Conservation (phyloP, 2,113 vertebrate genomes). For the Poecilia latipinna region DNA sequence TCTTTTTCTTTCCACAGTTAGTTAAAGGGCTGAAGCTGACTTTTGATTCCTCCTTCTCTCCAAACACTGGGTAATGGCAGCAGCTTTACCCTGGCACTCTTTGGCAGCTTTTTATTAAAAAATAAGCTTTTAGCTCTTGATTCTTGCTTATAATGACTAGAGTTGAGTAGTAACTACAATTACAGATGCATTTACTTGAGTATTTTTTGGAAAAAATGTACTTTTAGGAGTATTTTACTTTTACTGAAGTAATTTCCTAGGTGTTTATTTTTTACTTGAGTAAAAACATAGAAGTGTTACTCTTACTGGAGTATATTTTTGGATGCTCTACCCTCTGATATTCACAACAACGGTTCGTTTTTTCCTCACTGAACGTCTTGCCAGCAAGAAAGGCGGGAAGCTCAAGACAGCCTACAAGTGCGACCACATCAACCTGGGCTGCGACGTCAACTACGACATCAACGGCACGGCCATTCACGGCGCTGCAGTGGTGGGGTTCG, state of each 20-base stretch:
- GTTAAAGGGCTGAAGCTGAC: slow-evolving; percentile 93
- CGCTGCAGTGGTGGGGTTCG: slow-evolving; percentile 89
- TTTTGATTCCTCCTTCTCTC: slow-evolving; percentile 96
- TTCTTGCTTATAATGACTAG: not conserved
- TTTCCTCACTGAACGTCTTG: not conserved
- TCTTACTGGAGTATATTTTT: too few species aligned
- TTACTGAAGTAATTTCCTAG: too few species aligned
- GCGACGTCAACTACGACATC: slow-evolving; percentile 95
- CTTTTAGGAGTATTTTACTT: too few species aligned
- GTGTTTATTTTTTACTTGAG: too few species aligned
- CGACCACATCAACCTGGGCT: slow-evolving; percentile 94
- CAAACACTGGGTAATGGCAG: slow-evolving; percentile 92
- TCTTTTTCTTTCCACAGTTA: slow-evolving; percentile 77
- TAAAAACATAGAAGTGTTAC: too few species aligned
- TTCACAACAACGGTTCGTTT: not conserved
- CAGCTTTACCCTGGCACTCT: not conserved
- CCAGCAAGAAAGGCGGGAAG: slow-evolving; percentile 96
- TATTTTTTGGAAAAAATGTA: too few species aligned
- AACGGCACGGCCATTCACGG: slow-evolving; percentile 92
- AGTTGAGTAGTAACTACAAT: too few species aligned
- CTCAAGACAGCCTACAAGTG: slow-evolving; percentile 92
- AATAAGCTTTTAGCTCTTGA: not conserved
- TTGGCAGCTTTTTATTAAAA: not conserved
- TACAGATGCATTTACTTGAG: too few species aligned
- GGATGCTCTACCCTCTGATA: too few species aligned